These are phyloP conservation scores for Eupithecia tripunctaria DNA, from an alignment of 2,888 invertebrate genomes.

Conservation along the genomic window DNA sequence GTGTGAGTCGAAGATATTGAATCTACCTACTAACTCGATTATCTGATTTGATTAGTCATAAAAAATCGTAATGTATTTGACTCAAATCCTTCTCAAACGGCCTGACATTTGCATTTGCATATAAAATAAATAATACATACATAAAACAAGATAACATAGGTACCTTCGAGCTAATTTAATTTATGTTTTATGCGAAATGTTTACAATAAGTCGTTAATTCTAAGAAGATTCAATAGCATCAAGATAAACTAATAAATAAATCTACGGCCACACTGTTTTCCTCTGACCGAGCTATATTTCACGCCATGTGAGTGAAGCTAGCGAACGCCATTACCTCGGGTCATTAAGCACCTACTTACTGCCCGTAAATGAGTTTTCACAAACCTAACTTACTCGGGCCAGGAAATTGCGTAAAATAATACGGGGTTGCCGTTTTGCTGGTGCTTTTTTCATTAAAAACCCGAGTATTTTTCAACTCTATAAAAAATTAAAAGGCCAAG, in stretches of 20 bases:
- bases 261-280: conserved; percentile 13
- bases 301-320: conserved; percentile 13
- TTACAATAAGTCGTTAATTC: neutral
- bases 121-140: neutral
- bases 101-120: conserved; percentile 1
- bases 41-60: neutral
- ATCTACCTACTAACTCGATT: neutral
- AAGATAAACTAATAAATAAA: neutral
- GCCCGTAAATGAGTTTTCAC: conserved; percentile 37
- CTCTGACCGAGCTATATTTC: conserved; percentile 6
- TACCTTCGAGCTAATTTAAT: neutral
- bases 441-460: neutral
- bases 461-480: neutral
- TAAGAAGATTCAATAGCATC: neutral
- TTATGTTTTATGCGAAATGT: neutral
- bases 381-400: conserved; percentile 29
- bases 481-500: no score
- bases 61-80: neutral
- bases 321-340: conserved; percentile 21
- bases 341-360: conserved; percentile 33
- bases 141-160: neutral
- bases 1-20: neutral
- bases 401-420: conserved; percentile 20
- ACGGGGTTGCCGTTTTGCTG: neutral
- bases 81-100: neutral